phyloP scores from a whole-genome alignment of 1,140 invertebrate species.

The Rhynchophorus ferrugineus region DNA sequence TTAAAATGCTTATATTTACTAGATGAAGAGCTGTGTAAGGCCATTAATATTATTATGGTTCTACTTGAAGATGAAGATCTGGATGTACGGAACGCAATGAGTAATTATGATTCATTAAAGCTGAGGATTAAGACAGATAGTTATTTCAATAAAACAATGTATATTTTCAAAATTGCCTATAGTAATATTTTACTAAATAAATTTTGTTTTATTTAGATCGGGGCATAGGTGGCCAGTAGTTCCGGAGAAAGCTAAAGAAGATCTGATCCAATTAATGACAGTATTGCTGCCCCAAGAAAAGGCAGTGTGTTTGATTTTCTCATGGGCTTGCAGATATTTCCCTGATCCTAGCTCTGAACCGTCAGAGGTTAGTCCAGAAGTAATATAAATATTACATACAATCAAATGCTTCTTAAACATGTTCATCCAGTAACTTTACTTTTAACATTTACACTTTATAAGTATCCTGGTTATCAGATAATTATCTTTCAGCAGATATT shows the following conservation, averaged over 20 bases:
- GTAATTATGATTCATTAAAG: constrained; percentile 23
- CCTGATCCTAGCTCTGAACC: constrained; percentile 20
- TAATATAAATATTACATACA: background rate
- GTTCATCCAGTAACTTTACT: background rate
- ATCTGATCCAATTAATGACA: constrained; percentile 20
- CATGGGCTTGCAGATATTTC: constrained; percentile 28
- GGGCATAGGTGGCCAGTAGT: constrained; percentile 24
- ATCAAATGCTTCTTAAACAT: background rate
- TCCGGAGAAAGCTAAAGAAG: constrained; percentile 28
- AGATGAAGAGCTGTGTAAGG: constrained; percentile 23
- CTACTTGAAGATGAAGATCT: constrained; percentile 35
- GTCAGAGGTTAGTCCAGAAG: constrained; percentile 21
- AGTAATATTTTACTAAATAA: constrained; percentile 3
- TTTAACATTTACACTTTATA: too few relatives aligned
- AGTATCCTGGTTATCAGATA: too few relatives aligned
- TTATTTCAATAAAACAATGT: constrained; percentile 19
- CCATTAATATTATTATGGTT: constrained; percentile 29
- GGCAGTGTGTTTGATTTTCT: constrained; percentile 27
- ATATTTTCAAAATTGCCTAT: constrained; percentile 5
- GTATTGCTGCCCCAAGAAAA: constrained; percentile 21
- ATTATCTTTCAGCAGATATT: constrained; percentile 27
- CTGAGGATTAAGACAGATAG: constrained; percentile 16
- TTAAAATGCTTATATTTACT: background rate
- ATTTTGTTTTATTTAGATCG: constrained; percentile 18
- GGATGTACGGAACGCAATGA: constrained; percentile 32